Evolutionary conservation across 1,140 invertebrate genomes (phyloP), one percentile per base, ranked within the genome.

Genomic region (Rhopalosiphum maidis): DNA sequence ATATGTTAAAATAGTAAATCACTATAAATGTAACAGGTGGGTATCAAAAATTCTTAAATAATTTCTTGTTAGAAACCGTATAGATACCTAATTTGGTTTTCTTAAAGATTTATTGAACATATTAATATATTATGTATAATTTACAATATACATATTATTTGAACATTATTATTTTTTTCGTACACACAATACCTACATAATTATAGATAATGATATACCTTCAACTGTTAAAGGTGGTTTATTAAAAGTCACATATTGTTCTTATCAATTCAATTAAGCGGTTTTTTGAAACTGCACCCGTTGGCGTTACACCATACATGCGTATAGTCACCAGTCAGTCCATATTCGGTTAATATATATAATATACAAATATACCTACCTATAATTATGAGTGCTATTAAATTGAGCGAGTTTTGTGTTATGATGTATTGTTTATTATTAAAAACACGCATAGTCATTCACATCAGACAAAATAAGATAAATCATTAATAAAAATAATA

Each of bases 221-320:
- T 77, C 60, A 77, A 15, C 15, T 18, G n/a, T 77, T 68, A 68
- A 30, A 68, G 30, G 60, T 68, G 11, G 60, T 68, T 68, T n/a
- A 68, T 68, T 30, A 25, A 30, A 68, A 68, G 30, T 68, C 30
- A 68, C 60, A 77, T 77, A 77, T 77, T 77, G 60, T 77, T 77
- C 60, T 68, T 77, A 77, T 77, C 60, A 77, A 77, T 77, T 77
- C 60, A 77, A 77, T 77, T 77, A 77, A 77, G n/a, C 60, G 60
- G n/a, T 77, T 77, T 60, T 77, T 77, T 77, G 30, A 77, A 77
- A 77, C 60, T 77, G 30, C 60, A 77, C 60, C 60, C 60, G 60
- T 77, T 77, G 60, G 60, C 60, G 60, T 77, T 77, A n/a, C 30
- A n/a, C n/a, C 30, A 77, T 77, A 35, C 60, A 18, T n/a, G 60